A percentile compares a stretch with the other conserved stretches of the same genome.
Conservation (phyloP, 2,113 vertebrate species). For the Coracopsis vasa region DNA sequence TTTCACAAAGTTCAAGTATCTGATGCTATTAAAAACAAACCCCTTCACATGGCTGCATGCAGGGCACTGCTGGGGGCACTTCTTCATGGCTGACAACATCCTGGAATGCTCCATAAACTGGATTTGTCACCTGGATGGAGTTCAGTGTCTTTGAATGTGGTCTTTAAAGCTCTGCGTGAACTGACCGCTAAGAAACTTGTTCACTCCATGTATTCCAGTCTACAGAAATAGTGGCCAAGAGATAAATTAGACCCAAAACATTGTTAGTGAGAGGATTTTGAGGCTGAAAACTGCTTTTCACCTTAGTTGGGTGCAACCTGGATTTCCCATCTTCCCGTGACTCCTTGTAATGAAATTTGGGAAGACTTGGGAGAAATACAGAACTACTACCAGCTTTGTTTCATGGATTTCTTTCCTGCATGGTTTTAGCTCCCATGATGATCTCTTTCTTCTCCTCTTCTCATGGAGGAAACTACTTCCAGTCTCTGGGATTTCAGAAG, state of each 20-base stretch:
- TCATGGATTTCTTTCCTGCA: not conserved
- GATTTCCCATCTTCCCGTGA: not conserved
- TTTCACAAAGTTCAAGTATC: not conserved
- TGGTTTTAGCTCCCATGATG: not conserved
- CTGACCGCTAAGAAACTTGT: not conserved
- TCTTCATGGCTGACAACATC: accelerated
- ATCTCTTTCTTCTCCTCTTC: not conserved
- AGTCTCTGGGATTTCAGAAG: not conserved
- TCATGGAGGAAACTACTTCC: not conserved
- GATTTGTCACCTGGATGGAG: not conserved
- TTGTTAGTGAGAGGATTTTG: accelerated
- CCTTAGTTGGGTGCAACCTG: not conserved
- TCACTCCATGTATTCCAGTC: accelerated
- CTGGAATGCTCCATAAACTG: not conserved
- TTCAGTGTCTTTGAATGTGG: not conserved
- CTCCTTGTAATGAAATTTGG: not conserved
- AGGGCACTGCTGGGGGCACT: not conserved
- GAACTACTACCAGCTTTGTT: not conserved
- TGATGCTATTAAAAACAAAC: not conserved
- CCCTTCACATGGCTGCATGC: accelerated
- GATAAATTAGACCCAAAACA: not conserved
- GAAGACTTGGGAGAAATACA: not conserved
- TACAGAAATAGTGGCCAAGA: accelerated
- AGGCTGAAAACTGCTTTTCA: not conserved
- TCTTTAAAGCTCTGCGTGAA: not conserved